Conservation (phyloP, 1,140 invertebrate genomes). For the Chymomyza costata region DNA sequence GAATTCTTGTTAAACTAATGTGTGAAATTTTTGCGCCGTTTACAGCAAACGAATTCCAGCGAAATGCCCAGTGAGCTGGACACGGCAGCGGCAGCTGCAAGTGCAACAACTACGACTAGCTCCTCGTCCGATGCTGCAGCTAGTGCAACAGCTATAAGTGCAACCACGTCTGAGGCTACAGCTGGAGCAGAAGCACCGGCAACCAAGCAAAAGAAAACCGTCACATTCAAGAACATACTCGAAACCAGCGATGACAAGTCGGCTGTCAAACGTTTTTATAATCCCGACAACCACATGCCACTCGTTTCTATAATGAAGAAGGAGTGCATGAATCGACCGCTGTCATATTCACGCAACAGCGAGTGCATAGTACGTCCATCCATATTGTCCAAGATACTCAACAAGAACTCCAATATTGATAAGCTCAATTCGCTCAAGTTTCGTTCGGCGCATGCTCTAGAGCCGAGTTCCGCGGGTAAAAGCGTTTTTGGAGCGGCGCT, state of each 20-base stretch:
- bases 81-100: slow-evolving; percentile 1
- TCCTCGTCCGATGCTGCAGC: too few relatives aligned
- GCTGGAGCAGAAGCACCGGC: slow-evolving; percentile 5
- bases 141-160: background rate
- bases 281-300: slow-evolving; percentile 66
- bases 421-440: slow-evolving; percentile 74
- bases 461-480: slow-evolving; percentile 5
- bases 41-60: slow-evolving; percentile 41
- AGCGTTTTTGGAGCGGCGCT: slow-evolving; percentile 77
- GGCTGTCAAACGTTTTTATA: slow-evolving; percentile 71
- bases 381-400: slow-evolving; percentile 71
- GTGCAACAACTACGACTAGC: slow-evolving; percentile 1
- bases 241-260: slow-evolving; percentile 74
- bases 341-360: slow-evolving; percentile 54
- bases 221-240: slow-evolving; percentile 73
- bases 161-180: background rate
- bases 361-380: slow-evolving; percentile 73
- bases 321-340: slow-evolving; percentile 60
- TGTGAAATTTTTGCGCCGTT: slow-evolving; percentile 7
- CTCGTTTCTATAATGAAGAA: slow-evolving; percentile 74
- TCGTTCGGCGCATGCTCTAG: slow-evolving; percentile 38
- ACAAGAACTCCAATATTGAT: slow-evolving; percentile 74
- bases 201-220: slow-evolving; percentile 70
- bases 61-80: slow-evolving; percentile 45
- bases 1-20: too few relatives aligned